Conservation (phyloP, 1,140 invertebrate species). For the Lepidurus packardi region DNA sequence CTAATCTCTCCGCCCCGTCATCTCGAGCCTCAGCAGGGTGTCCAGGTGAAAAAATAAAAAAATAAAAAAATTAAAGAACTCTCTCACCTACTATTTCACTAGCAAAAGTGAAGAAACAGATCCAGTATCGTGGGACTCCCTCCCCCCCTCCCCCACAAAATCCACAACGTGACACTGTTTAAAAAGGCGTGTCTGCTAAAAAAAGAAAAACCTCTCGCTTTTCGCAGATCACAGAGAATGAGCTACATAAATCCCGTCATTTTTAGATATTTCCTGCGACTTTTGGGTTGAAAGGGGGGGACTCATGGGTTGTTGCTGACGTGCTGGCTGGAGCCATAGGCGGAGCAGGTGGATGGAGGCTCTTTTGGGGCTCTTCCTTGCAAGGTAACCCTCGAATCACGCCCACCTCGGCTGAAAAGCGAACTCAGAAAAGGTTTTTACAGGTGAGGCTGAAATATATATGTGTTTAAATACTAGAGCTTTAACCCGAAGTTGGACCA, state of each 20-base stretch:
- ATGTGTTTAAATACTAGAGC: background rate
- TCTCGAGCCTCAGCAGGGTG: background rate
- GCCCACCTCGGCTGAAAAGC: background rate
- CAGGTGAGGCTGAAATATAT: background rate
- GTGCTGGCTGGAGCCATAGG: background rate
- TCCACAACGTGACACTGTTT: background rate
- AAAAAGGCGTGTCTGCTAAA: background rate
- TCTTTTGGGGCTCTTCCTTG: background rate
- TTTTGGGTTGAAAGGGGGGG: background rate
- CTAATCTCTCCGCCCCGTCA: constrained; percentile 8
- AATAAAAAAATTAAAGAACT: background rate
- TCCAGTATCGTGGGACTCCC: background rate
- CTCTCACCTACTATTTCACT: too few species aligned
- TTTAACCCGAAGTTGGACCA: background rate
- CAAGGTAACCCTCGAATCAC: background rate
- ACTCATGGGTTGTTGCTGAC: background rate
- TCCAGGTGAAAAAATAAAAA: background rate
- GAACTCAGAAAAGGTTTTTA: background rate
- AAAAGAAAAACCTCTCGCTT: background rate
- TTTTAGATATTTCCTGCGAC: background rate
- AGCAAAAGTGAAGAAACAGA: background rate
- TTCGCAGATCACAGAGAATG: background rate
- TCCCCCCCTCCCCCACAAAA: background rate
- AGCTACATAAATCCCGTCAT: background rate
- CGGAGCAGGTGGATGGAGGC: constrained; percentile 5